Evolutionary conservation across 1,140 invertebrate genomes (phyloP).

Genomic region (Drosophila watanabei): DNA sequence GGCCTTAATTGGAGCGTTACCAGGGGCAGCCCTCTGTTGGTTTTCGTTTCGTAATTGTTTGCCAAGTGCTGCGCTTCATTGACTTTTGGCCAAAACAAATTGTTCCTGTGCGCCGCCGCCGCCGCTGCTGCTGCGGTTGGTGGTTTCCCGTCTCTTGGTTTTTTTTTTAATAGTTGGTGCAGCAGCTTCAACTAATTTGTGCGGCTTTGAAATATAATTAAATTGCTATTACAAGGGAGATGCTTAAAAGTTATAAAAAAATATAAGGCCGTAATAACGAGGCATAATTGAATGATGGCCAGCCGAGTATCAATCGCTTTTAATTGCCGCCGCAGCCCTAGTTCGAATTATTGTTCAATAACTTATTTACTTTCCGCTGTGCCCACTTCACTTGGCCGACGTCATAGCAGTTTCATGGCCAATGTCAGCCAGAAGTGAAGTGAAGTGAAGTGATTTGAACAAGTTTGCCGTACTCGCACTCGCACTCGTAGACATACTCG

Average conservation of each 20-base stretch:
- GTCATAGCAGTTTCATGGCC: slow-evolving; percentile 61
- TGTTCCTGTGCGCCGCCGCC: slow-evolving; percentile 15
- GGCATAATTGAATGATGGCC: slow-evolving; percentile 33
- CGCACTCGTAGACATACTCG: slow-evolving; percentile 24
- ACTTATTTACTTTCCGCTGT: slow-evolving; percentile 26
- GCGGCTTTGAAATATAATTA: slow-evolving; percentile 37
- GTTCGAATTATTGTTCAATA: slow-evolving; percentile 36
- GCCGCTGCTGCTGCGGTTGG: slow-evolving; percentile 10
- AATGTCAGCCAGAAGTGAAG: slow-evolving; percentile 62
- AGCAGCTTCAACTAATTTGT: slow-evolving; percentile 41
- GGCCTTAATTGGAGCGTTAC: slow-evolving; percentile 48
- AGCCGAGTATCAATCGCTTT: slow-evolving; percentile 34
- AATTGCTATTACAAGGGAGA: slow-evolving; percentile 35
- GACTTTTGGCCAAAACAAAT: slow-evolving; percentile 19
- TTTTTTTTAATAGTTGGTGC: slow-evolving; percentile 19
- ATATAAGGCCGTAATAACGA: background rate
- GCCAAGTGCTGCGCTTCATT: slow-evolving; percentile 45
- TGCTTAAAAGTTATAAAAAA: background rate
- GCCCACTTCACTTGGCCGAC: slow-evolving; percentile 44
- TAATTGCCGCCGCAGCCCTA: slow-evolving; percentile 27
- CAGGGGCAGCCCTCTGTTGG: slow-evolving; percentile 10
- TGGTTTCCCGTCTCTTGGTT: slow-evolving; percentile 10
- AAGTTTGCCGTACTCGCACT: slow-evolving; percentile 42
- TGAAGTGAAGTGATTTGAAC: slow-evolving; percentile 65
- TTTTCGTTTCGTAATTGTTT: slow-evolving; percentile 35